A percentile compares a stretch with the other conserved stretches of the same genome.
Conservation (phyloP, 2,113 vertebrate species). For the Heliornis fulica region DNA sequence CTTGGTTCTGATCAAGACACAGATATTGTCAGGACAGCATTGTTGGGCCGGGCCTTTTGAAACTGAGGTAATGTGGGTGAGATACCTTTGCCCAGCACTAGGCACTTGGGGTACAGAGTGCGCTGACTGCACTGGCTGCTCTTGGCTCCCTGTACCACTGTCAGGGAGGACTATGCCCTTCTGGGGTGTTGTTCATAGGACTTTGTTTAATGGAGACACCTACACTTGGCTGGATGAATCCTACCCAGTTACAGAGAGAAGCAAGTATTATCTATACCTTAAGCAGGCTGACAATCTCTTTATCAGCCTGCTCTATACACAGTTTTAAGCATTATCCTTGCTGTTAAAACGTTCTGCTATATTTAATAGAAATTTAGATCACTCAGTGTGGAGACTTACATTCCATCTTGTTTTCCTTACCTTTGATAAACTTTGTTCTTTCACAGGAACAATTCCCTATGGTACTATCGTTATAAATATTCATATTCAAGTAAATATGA, state of each 20-base stretch:
- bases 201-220: not conserved
- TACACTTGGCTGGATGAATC: not conserved
- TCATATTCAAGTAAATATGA: not conserved
- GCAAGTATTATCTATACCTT: not conserved
- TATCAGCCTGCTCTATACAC: not conserved
- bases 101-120: not conserved
- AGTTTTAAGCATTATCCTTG: not conserved
- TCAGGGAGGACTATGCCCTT: not conserved
- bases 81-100: not conserved
- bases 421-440: not conserved
- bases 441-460: not conserved
- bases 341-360: not conserved
- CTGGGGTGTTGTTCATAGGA: not conserved
- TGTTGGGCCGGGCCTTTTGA: not conserved
- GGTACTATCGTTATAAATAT: constrained; percentile 11
- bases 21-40: not conserved
- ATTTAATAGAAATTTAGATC: not conserved
- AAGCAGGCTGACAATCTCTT: not conserved
- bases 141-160: not conserved
- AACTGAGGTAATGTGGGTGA: not conserved
- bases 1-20: not conserved
- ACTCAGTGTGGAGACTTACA: accelerated
- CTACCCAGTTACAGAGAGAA: not conserved
- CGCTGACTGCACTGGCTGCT: not conserved
- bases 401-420: not conserved